Conservation (phyloP, 2,888 invertebrate species). For the Thera obeliscata region DNA sequence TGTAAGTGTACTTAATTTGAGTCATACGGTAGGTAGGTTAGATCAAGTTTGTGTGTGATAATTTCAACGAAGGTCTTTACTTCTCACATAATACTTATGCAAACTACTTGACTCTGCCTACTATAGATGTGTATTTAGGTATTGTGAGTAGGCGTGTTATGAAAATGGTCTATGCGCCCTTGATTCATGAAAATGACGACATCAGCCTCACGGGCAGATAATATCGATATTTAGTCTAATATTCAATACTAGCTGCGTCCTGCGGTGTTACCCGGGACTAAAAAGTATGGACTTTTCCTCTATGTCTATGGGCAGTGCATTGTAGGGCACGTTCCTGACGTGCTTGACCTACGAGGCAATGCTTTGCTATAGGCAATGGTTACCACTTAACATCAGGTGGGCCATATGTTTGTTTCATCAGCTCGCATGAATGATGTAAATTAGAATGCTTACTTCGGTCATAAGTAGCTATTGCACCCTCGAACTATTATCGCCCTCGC, state of each 20-base stretch:
- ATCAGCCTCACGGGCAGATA: constrained; percentile 26
- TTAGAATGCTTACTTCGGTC: no score
- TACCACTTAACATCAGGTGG: no score
- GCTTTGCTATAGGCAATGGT: no score
- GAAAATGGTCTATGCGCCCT: constrained; percentile 45
- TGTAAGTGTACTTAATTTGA: constrained; percentile 1
- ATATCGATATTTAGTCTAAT: neutral
- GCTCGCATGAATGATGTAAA: no score
- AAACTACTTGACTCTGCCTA: constrained; percentile 38
- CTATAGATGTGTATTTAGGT: constrained; percentile 14
- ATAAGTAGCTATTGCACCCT: no score
- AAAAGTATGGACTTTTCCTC: no score
- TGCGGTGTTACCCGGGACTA: no score
- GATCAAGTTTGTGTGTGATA: neutral
- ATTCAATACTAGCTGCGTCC: neutral
- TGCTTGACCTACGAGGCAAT: no score
- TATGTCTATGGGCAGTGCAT: no score
- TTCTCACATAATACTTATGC: constrained; percentile 38
- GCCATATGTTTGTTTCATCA: no score
- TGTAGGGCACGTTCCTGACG: no score
- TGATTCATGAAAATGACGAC: constrained; percentile 43
- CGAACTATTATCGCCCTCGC: no score
- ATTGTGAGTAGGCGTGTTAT: constrained; percentile 35
- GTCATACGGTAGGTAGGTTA: neutral
- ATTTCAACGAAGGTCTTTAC: constrained; percentile 40